phyloP scores from a whole-genome alignment of 2,113 vertebrate species.

The Tapirus terrestris region DNA sequence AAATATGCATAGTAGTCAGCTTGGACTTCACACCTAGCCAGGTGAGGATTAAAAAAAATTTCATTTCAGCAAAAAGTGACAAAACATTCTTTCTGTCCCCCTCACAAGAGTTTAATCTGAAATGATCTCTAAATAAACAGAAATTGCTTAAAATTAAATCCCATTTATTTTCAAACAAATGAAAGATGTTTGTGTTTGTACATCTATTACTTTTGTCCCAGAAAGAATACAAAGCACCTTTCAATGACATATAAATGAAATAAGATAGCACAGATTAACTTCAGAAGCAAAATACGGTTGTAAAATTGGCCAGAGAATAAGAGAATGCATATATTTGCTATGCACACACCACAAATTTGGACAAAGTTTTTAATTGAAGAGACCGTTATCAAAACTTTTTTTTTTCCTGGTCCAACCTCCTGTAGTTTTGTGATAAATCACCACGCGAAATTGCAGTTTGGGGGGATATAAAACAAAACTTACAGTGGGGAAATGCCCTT shows the following conservation, averaged over 20 bases:
- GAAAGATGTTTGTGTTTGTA: neutral
- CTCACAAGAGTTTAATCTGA: neutral
- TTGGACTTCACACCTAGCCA: neutral
- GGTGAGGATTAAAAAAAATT: neutral
- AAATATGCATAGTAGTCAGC: neutral
- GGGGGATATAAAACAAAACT: neutral
- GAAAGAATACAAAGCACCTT: neutral
- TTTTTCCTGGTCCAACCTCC: neutral
- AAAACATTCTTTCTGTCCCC: neutral
- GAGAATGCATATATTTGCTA: neutral
- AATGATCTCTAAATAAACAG: neutral
- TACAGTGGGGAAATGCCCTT: neutral
- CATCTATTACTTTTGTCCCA: neutral
- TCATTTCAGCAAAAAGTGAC: neutral
- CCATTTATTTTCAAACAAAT: conserved; percentile 40
- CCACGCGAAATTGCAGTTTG: neutral
- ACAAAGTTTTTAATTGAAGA: neutral
- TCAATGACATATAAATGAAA: neutral
- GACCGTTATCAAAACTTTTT: neutral
- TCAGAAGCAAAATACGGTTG: neutral
- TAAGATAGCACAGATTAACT: neutral
- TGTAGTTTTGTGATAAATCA: neutral
- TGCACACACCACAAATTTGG: neutral
- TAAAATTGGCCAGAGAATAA: neutral
- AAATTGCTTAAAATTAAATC: conserved; percentile 21